Percentiles rank a stretch among this genome's conserved stretches.
These are phyloP conservation scores for Spicauda simplicius DNA, from an alignment of 2,888 invertebrate genomes.

Conservation along the genomic window DNA sequence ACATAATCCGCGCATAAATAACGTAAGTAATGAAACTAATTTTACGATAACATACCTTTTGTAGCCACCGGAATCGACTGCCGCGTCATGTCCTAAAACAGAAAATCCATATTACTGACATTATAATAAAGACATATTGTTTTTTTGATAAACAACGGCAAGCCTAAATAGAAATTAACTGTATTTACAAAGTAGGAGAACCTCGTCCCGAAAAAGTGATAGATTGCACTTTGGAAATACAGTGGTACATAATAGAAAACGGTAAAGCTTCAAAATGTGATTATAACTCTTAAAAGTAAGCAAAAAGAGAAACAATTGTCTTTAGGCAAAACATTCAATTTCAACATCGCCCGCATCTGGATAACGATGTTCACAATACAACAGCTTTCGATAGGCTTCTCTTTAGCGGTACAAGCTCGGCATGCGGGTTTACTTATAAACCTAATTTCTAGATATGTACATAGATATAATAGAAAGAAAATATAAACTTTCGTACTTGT, in stretches of 20 bases:
- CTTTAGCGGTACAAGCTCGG: slow-evolving; percentile 18
- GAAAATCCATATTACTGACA: slow-evolving; percentile 57
- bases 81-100: slow-evolving; percentile 83
- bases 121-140: slow-evolving; percentile 7
- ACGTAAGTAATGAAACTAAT: slow-evolving; percentile 11
- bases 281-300: neutral
- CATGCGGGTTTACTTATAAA: slow-evolving; percentile 25
- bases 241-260: neutral
- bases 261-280: too few relatives aligned
- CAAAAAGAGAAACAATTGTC: neutral
- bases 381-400: slow-evolving; percentile 16
- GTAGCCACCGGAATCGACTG: slow-evolving; percentile 83
- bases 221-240: slow-evolving; percentile 20
- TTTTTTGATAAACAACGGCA: neutral
- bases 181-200: slow-evolving; percentile 31
- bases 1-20: too few relatives aligned
- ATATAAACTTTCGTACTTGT: neutral
- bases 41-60: slow-evolving; percentile 67
- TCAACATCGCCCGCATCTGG: slow-evolving; percentile 24
- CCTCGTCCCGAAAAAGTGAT: slow-evolving; percentile 5
- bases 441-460: neutral
- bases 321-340: slow-evolving; percentile 6
- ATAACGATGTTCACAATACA: slow-evolving; percentile 11
- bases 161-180: slow-evolving; percentile 22
- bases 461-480: neutral